Evolutionary conservation across 37 sponge, comb jelly and placozoan species (phyloP).

Genomic region (Lycopodina hypogea): DNA sequence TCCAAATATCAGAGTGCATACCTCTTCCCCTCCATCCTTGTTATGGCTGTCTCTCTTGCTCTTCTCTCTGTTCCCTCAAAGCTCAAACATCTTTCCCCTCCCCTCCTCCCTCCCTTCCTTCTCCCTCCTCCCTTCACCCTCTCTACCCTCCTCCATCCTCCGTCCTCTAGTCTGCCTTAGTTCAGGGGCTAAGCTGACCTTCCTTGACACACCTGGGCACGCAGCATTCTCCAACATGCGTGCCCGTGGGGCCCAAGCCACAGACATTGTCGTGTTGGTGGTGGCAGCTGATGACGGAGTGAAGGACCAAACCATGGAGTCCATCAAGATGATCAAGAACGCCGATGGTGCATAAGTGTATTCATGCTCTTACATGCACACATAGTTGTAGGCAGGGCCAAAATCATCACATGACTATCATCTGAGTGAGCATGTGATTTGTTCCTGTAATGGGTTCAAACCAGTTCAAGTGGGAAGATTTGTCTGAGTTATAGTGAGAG

Average conservation of each 20-base stretch:
- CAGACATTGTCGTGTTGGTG: constrained; percentile 91
- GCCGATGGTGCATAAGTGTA: constrained; percentile 36
- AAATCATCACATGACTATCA: neutral
- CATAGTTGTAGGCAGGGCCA: too few species aligned
- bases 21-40: too few species aligned
- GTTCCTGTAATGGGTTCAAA: too few species aligned
- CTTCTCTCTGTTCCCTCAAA: too few species aligned
- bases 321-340: constrained; percentile 65
- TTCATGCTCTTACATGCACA: neutral
- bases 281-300: constrained; percentile 94
- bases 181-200: constrained; percentile 69
- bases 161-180: constrained; percentile 3
- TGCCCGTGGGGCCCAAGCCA: constrained; percentile 74
- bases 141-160: neutral
- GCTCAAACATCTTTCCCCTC: too few species aligned
- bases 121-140: too few species aligned
- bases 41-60: too few species aligned
- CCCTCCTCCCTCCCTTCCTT: too few species aligned
- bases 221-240: constrained; percentile 91
- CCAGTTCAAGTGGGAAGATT: too few species aligned
- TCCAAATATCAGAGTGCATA: too few species aligned
- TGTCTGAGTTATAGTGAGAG: too few species aligned
- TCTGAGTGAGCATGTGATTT: too few species aligned
- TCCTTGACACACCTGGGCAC: constrained; percentile 98
- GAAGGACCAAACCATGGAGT: constrained; percentile 85